Percentiles rank a stretch among this genome's conserved stretches.
Evolutionary conservation across 2,797 vertebrate species (phyloP).

Genomic region (Onychomys leucogaster): DNA sequence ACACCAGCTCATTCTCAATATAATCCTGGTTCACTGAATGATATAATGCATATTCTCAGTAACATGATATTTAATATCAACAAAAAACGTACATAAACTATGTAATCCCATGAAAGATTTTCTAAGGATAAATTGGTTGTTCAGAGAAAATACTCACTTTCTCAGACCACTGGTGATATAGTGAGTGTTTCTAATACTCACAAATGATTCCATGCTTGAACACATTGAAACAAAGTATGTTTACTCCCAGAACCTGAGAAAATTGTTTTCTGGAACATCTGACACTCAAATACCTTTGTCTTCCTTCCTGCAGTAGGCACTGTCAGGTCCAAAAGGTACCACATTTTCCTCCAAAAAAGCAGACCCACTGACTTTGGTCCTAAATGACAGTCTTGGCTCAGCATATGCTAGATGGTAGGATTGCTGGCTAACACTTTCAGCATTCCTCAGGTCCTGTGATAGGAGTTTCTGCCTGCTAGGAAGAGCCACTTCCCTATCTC

Average conservation of each 20-base stretch:
- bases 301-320: background rate
- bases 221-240: background rate
- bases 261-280: background rate
- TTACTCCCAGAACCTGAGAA: background rate
- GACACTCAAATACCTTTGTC: conserved; percentile 4
- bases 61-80: background rate
- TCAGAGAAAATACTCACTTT: conserved; percentile 9
- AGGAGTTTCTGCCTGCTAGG: background rate
- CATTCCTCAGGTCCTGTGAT: background rate
- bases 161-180: background rate
- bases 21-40: background rate
- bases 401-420: background rate
- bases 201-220: background rate
- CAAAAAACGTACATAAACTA: background rate
- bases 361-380: background rate
- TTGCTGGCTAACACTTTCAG: background rate
- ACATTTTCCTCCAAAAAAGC: background rate
- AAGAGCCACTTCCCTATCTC: background rate
- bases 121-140: background rate
- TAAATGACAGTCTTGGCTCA: background rate
- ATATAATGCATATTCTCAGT: background rate
- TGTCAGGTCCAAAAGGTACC: background rate
- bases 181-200: background rate
- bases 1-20: background rate
- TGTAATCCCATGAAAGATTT: conserved; percentile 27